These are phyloP conservation scores for Adelosebastes latens DNA, from an alignment of 2,797 vertebrate species.

Conservation along the genomic window DNA sequence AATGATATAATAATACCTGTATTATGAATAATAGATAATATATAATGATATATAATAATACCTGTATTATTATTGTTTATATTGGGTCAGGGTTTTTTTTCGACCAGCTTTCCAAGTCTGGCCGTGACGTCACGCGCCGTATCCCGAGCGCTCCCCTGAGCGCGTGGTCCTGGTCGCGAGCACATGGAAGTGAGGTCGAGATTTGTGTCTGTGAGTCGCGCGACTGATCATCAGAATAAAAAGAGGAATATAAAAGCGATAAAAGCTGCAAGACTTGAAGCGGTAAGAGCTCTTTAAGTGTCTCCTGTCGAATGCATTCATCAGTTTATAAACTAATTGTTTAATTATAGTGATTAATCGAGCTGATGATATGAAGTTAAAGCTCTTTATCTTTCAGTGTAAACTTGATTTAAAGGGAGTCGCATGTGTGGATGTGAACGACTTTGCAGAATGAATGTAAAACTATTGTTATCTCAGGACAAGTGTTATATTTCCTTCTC, in stretches of 20 bases:
- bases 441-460: background rate
- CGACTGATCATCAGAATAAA: conserved; percentile 38
- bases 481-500: conserved; percentile 50
- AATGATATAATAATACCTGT: no score
- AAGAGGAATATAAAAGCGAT: conserved; percentile 61
- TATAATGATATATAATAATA: background rate
- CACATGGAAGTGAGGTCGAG: conserved; percentile 84
- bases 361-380: background rate
- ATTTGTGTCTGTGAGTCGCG: conserved; percentile 66
- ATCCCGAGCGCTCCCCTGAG: conserved; percentile 70
- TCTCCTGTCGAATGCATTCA: background rate
- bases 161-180: conserved; percentile 80
- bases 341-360: conserved; percentile 7
- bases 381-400: conserved; percentile 9
- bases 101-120: conserved; percentile 35
- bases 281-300: conserved; percentile 53
- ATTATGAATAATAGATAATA: background rate
- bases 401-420: conserved; percentile 3
- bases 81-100: background rate
- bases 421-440: background rate
- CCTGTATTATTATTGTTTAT: background rate
- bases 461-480: conserved; percentile 54
- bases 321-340: background rate
- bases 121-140: conserved; percentile 81
- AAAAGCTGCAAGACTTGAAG: background rate